A percentile compares a stretch with the other conserved stretches of the same genome.
These are phyloP conservation scores for Echinarachnius parma DNA, from an alignment of 53 echinoderm and acorn worm genomes.

Conservation along the genomic window DNA sequence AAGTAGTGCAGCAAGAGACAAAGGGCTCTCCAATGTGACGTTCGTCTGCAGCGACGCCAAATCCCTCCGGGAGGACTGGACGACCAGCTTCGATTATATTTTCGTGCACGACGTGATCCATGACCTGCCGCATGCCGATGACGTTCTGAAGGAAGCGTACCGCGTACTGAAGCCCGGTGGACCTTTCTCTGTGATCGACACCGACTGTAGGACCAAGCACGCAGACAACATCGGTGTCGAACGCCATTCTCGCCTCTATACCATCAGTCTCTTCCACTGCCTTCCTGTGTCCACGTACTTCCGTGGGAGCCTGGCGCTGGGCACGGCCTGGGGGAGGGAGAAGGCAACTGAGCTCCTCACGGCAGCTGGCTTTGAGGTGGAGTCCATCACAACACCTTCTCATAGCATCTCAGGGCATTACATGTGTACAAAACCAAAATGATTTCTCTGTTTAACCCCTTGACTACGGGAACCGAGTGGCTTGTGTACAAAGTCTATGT, in stretches of 20 bases:
- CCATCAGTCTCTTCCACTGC: conserved; percentile 71
- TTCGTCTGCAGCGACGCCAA: conserved; percentile 57
- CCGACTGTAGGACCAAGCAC: conserved; percentile 42
- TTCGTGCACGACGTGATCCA: conserved; percentile 59
- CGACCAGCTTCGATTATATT: conserved; percentile 60
- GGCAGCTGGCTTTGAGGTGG: conserved; percentile 45
- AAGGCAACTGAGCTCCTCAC: conserved; percentile 47
- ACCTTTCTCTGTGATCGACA: conserved; percentile 56
- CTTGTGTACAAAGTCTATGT: too few species aligned
- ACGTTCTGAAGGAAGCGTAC: conserved; percentile 44
- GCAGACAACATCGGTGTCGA: conserved; percentile 40
- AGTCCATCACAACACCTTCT: conserved; percentile 12
- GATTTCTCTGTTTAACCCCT: too few species aligned
- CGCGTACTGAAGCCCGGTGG: conserved; percentile 60
- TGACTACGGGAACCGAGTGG: too few species aligned
- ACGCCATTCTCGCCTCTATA: conserved; percentile 12
- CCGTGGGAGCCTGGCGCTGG: conserved; percentile 63
- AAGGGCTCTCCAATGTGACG: conserved; percentile 41
- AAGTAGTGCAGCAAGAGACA: conserved; percentile 31
- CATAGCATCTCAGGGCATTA: conserved; percentile 16
- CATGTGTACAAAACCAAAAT: conserved; percentile 18
- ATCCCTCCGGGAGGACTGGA: conserved; percentile 51
- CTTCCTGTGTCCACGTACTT: conserved; percentile 67
- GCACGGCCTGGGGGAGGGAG: conserved; percentile 74
- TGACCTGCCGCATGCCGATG: conserved; percentile 57